Percentiles rank a stretch among this genome's conserved stretches.
phyloP scores from a whole-genome alignment of 2,888 invertebrate genomes.

The Eudemis profundana region DNA sequence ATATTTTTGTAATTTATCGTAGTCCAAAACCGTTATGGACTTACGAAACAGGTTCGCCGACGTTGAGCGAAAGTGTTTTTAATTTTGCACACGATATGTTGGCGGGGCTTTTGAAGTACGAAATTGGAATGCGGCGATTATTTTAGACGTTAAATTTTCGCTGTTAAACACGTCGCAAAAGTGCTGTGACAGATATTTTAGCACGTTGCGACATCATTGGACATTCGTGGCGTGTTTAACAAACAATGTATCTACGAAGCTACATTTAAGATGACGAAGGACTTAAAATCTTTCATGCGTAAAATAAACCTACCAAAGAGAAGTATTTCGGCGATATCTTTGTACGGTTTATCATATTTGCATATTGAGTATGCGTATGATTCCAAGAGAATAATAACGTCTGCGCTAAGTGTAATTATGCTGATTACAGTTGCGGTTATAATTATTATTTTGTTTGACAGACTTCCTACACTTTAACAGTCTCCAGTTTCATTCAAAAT shows the following conservation, averaged over 20 bases:
- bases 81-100: constrained; percentile 49
- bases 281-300: no score
- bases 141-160: constrained; percentile 26
- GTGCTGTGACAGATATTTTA: constrained; percentile 28
- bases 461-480: no score
- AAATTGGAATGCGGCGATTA: constrained; percentile 36
- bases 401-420: no score
- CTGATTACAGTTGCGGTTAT: no score
- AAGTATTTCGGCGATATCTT: no score
- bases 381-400: no score
- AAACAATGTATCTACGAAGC: neutral
- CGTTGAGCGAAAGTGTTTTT: constrained; percentile 53
- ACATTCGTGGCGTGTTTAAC: constrained; percentile 2
- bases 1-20: constrained; percentile 22
- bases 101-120: constrained; percentile 41
- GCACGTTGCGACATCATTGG: constrained; percentile 6
- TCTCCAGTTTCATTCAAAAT: no score
- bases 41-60: constrained; percentile 48
- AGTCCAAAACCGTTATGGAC: constrained; percentile 38
- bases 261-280: neutral
- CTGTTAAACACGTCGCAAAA: constrained; percentile 27
- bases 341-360: no score
- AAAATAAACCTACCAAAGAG: no score
- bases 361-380: no score
- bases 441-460: no score